These are phyloP conservation scores for Amphibalanus amphitrite DNA, from an alignment of 1,140 invertebrate species.

Conservation along the genomic window DNA sequence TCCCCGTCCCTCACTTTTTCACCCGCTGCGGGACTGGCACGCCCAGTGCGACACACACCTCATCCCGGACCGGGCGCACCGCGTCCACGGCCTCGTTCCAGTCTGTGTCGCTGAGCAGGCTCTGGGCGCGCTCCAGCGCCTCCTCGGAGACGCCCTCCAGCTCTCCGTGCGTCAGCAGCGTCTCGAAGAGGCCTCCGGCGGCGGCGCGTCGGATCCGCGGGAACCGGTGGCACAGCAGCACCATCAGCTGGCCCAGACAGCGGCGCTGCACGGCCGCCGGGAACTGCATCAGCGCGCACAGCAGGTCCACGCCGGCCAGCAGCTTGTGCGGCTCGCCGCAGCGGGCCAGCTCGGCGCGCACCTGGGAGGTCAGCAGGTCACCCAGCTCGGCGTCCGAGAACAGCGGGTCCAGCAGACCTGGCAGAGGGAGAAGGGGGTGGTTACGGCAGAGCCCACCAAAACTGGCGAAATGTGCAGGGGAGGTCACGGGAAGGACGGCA, in stretches of 20 bases:
- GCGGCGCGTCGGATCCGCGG: slow-evolving; percentile 11
- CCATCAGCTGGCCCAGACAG: slow-evolving; percentile 7
- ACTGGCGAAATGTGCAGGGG: no score
- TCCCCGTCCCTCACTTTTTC: not conserved
- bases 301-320: slow-evolving; percentile 8
- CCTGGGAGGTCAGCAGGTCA: not conserved
- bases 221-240: slow-evolving; percentile 14
- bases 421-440: no score
- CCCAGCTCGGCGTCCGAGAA: not conserved
- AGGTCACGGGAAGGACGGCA: no score
- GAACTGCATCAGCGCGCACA: slow-evolving; percentile 12
- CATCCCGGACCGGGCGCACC: not conserved
- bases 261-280: not conserved
- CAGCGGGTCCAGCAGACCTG: not conserved
- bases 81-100: not conserved
- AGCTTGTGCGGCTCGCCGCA: slow-evolving; percentile 8
- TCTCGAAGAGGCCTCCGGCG: slow-evolving; percentile 11
- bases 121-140: not conserved
- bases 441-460: no score
- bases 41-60: not conserved
- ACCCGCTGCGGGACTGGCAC: not conserved
- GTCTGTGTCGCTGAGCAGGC: not conserved
- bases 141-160: not conserved
- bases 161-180: slow-evolving; percentile 8
- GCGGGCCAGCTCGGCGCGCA: not conserved